These are phyloP conservation scores for Glareola pratincola DNA, from an alignment of 2,113 vertebrate species.

Conservation along the genomic window DNA sequence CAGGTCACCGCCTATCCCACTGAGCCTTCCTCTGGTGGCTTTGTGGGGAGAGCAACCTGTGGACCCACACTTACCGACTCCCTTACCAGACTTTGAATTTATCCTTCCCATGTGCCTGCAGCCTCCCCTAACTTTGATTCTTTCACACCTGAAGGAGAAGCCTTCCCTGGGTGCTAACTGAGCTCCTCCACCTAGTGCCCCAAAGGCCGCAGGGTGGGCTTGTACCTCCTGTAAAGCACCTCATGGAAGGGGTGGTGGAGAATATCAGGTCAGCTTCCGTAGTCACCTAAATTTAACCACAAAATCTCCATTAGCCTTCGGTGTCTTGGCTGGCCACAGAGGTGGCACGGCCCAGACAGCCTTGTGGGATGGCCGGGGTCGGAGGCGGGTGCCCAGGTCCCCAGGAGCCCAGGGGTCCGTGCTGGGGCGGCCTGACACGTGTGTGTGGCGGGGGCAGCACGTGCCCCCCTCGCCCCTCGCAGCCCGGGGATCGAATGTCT, in stretches of 20 bases:
- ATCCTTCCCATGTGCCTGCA: accelerated
- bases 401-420: accelerated
- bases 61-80: background rate
- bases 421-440: accelerated
- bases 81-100: background rate
- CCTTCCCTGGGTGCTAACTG: background rate
- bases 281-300: background rate
- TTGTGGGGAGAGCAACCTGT: background rate
- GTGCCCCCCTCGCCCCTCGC: accelerated
- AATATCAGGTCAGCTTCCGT: background rate
- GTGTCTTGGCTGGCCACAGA: accelerated
- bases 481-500: background rate
- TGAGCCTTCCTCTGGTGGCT: background rate
- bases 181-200: background rate
- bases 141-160: background rate
- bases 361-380: no score
- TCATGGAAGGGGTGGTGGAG: background rate
- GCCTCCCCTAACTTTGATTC: background rate
- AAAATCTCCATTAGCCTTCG: background rate
- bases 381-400: background rate
- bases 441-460: accelerated
- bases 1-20: background rate
- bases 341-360: background rate
- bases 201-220: background rate
- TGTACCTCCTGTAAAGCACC: background rate